A percentile compares a stretch with the other conserved stretches of the same genome.
These are phyloP conservation scores for Drosophila insularis DNA, from an alignment of 1,140 invertebrate species.

Conservation along the genomic window DNA sequence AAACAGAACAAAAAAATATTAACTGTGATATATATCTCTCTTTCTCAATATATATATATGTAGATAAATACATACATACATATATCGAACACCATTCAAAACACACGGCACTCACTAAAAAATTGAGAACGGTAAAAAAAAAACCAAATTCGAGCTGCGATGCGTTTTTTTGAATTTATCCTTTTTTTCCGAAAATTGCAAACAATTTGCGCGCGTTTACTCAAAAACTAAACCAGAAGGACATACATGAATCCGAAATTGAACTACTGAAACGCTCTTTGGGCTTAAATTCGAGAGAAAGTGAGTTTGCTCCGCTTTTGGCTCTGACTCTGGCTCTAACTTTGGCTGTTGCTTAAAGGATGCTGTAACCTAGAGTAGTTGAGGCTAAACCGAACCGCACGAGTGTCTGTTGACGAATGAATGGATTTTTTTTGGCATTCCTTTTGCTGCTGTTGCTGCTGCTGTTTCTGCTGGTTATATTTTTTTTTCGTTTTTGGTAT, in stretches of 20 bases:
- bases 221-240: background rate
- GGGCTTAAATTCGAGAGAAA: conserved; percentile 1
- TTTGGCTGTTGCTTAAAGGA: conserved; percentile 19
- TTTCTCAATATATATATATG: background rate
- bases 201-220: conserved; percentile 8
- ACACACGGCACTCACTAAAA: conserved; percentile 2
- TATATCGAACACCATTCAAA: background rate
- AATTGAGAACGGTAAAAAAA: background rate
- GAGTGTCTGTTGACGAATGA: conserved; percentile 71
- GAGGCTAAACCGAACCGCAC: conserved; percentile 68
- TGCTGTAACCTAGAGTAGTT: conserved; percentile 18
- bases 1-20: background rate
- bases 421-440: conserved; percentile 28
- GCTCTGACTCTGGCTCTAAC: conserved; percentile 7
- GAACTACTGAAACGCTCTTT: conserved; percentile 17
- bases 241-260: conserved; percentile 19
- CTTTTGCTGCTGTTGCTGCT: background rate
- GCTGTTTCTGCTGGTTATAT: too few relatives aligned
- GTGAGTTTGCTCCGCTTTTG: conserved; percentile 13
- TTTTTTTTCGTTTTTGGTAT: conserved; percentile 16
- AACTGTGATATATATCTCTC: too few relatives aligned
- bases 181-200: conserved; percentile 2
- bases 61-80: background rate
- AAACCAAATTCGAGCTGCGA: background rate
- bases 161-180: background rate